Evolutionary conservation across 1,140 invertebrate genomes (phyloP).

Genomic region (Anagrus nilaparvatae): DNA sequence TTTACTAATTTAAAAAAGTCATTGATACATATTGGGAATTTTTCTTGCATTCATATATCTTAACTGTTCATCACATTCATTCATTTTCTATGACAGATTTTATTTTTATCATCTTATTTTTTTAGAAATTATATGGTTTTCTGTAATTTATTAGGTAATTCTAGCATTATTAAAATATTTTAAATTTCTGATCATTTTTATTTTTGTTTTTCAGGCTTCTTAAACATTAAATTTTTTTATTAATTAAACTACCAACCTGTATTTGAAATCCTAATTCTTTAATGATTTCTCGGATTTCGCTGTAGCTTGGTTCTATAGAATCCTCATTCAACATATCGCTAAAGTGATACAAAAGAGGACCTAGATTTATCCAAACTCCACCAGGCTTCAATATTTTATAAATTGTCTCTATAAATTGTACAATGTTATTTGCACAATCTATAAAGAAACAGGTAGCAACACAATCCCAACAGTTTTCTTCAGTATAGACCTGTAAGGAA

Average conservation of each 20-base stretch:
- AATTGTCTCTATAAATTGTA: slow-evolving; percentile 91
- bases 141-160: no score
- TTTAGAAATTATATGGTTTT: no score
- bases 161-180: no score
- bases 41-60: no score
- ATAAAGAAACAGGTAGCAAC: slow-evolving; percentile 97
- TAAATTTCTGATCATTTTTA: not conserved
- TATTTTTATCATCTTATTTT: no score
- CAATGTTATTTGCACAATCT: slow-evolving; percentile 93
- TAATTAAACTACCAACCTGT: slow-evolving; percentile 49
- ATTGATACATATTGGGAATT: no score
- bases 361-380: slow-evolving; percentile 82
- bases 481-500: slow-evolving; percentile 57
- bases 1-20: no score
- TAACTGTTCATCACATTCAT: no score
- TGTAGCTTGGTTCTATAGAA: slow-evolving; percentile 91
- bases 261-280: slow-evolving; percentile 77
- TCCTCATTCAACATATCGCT: slow-evolving; percentile 79
- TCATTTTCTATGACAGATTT: no score
- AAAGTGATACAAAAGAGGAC: slow-evolving; percentile 91
- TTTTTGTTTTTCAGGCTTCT: not conserved
- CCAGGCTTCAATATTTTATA: slow-evolving; percentile 83
- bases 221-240: not conserved
- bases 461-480: slow-evolving; percentile 75
- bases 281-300: slow-evolving; percentile 74